These are phyloP conservation scores for Girardinus metallicus DNA, from an alignment of 2,797 vertebrate species.

Conservation along the genomic window DNA sequence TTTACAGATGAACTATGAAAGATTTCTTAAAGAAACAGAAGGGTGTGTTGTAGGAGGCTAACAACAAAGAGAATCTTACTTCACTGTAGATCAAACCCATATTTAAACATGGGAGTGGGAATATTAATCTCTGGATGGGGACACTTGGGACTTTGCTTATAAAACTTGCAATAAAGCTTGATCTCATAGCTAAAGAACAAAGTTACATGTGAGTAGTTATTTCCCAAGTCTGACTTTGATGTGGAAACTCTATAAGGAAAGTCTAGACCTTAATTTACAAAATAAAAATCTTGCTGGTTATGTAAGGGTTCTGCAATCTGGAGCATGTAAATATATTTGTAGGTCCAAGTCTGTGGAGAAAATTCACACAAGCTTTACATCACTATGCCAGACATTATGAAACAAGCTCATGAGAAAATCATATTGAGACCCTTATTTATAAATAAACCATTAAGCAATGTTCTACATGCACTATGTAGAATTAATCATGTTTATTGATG, in stretches of 20 bases:
- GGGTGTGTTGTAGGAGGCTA: not conserved
- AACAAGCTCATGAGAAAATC: not conserved
- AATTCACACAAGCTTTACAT: not conserved
- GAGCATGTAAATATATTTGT: not conserved
- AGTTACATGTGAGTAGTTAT: not conserved
- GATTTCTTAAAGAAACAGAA: not conserved
- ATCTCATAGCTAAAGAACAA: not conserved
- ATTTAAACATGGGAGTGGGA: not conserved
- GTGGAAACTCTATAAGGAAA: not conserved
- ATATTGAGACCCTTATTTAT: not conserved
- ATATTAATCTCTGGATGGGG: conserved; percentile 10
- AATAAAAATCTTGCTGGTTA: not conserved
- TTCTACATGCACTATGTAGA: not conserved
- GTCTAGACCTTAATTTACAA: not conserved
- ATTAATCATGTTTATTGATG: not conserved
- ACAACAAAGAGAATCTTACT: conserved; percentile 1
- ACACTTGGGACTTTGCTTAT: not conserved
- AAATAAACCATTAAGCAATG: not conserved
- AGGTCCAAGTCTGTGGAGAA: not conserved
- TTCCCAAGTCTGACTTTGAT: not conserved
- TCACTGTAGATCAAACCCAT: not conserved
- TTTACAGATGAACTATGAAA: conserved; percentile 8
- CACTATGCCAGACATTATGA: not conserved
- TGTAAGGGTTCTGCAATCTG: not conserved
- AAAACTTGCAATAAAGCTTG: not conserved